Percentiles rank a stretch among this genome's conserved stretches.
Conservation (phyloP, 2,797 vertebrate species). For the Coracias cyanogaster region DNA sequence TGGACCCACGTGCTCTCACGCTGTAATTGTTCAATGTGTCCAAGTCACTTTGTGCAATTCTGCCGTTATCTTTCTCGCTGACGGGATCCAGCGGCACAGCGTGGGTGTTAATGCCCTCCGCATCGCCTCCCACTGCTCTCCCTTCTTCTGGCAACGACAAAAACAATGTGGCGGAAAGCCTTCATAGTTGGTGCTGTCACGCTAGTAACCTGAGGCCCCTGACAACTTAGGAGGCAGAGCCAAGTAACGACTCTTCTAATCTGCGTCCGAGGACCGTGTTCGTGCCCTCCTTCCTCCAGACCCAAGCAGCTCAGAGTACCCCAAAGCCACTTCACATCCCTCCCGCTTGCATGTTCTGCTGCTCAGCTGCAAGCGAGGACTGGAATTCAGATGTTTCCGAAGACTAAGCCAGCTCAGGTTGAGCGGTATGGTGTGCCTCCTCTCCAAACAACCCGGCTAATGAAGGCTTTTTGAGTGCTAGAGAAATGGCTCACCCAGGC, state of each 20-base stretch:
- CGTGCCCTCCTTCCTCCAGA: background rate
- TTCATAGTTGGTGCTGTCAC: background rate
- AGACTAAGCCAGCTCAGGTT: background rate
- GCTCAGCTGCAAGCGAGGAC: background rate
- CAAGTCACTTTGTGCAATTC: background rate
- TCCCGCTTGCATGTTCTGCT: background rate
- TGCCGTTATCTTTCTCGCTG: background rate
- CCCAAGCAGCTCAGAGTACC: background rate
- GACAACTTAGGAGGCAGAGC: background rate
- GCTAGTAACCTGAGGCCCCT: background rate
- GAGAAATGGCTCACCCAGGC: background rate
- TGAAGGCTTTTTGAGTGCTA: background rate
- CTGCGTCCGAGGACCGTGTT: background rate
- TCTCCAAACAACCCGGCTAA: background rate
- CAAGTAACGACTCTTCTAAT: background rate
- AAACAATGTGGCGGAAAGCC: background rate
- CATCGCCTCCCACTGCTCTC: background rate
- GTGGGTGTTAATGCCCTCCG: background rate
- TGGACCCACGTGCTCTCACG: fast-evolving
- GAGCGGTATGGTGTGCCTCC: background rate
- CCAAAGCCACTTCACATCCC: background rate
- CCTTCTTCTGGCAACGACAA: background rate
- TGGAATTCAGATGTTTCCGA: background rate
- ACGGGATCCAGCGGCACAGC: background rate
- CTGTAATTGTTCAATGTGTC: background rate